Base-by-base conservation (phyloP, 2,113 vertebrate species). In the Hippoglossus stenolepis region DNA sequence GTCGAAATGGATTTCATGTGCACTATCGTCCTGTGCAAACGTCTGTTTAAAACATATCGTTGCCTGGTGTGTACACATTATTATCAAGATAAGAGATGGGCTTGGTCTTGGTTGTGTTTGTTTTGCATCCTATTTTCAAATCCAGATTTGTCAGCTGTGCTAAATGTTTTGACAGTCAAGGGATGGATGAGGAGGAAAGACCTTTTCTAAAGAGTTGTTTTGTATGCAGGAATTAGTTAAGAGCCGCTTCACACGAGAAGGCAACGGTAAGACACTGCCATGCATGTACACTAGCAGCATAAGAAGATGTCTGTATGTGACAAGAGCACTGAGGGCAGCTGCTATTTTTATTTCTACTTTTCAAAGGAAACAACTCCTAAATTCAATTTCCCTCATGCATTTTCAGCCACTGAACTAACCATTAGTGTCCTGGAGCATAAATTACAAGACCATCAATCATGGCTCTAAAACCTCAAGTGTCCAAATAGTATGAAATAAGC, bases 401-500 rank as follows among this genome's bases (percentile, higher is more conserved):
- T 68, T 80, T 43, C 64, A 38, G 24, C 67, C 53, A 57, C 65
- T 73, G 35, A 89, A 73, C 72, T 62, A 83, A 45, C 69, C 75
- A 77, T 77, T 76, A 77, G 87, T 83, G 72, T 67, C 74, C 61
- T 45, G 20, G 18, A 86, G 76, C 61, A 85, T 61, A 81, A 82
- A 89, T 83, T 84, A 85, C 70, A 53, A 78, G 63, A 35, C 80
- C 83, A 79, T 88, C 80, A 89, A 81, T 92, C 89, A 90, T 40
- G 18, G 67, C 40, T 49, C 7, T 17, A 18, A 85, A 80, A 88
- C 78, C 79, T 84, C 81, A 87, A 58, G 65, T 56, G 70, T 85
- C 51, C 82, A 91, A 85, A 89, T 77, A 88, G 20, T 26, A 35
- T 71, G 54, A 65, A 75, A 28, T 58, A 65, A 54, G 43, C n/a